phyloP scores from a whole-genome alignment of 2,797 vertebrate species.

The Poecilia picta region DNA sequence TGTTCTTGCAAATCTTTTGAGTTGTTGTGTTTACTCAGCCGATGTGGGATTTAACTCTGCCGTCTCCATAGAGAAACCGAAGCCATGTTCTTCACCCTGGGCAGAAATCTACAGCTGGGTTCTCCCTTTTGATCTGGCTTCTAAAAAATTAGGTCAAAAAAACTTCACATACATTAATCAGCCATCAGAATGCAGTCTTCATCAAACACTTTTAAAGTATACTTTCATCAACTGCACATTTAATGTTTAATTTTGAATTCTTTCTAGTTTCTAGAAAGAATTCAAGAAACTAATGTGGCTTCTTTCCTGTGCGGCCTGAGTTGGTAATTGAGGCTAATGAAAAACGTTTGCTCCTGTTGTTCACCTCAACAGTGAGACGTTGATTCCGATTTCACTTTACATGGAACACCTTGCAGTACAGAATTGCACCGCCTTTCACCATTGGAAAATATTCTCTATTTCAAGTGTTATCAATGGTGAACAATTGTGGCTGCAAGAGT shows the following conservation, averaged over 20 bases:
- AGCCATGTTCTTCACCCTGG: not conserved
- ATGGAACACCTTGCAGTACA: not conserved
- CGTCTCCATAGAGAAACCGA: not conserved
- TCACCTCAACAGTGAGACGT: not conserved
- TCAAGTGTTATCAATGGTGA: not conserved
- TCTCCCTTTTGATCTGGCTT: conserved; percentile 42
- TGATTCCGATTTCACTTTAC: not conserved
- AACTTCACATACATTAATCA: conserved; percentile 34
- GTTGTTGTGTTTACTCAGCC: not conserved
- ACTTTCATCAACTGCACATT: conserved; percentile 48
- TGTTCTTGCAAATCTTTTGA: not conserved
- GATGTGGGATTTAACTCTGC: conserved; percentile 2
- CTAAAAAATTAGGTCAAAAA: conserved; percentile 21
- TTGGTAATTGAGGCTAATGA: conserved; percentile 33
- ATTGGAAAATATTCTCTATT: not conserved
- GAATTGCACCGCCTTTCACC: no score
- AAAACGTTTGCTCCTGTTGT: conserved; percentile 24
- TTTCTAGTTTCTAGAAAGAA: conserved; percentile 15
- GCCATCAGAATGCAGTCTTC: conserved; percentile 36
- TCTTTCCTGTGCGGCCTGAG: conserved; percentile 11
- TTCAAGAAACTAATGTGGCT: conserved; percentile 26
- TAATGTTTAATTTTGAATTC: conserved; percentile 42
- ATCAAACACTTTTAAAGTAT: conserved; percentile 48
- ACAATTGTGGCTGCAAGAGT: not conserved
- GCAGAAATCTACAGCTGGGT: conserved; percentile 17